Evolutionary conservation across 2,113 vertebrate species (phyloP).

Genomic region (Haemorhous mexicanus): DNA sequence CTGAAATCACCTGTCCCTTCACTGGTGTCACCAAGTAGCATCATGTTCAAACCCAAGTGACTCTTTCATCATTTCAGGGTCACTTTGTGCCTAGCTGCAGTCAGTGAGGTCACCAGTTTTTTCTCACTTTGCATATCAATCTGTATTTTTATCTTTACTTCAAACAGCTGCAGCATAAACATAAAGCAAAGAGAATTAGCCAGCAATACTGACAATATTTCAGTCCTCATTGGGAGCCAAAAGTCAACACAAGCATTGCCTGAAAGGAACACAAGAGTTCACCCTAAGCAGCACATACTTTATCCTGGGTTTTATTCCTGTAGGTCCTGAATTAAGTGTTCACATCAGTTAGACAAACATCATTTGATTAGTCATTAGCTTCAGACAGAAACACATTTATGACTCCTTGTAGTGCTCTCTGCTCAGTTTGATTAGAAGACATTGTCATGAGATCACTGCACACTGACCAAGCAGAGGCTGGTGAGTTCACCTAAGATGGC

Average conservation of each 20-base stretch:
- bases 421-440: neutral
- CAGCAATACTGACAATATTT: neutral
- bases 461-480: neutral
- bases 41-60: neutral
- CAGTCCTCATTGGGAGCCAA: neutral
- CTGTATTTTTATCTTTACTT: neutral
- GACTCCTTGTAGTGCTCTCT: neutral
- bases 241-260: neutral
- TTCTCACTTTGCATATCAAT: neutral
- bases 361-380: slow-evolving; percentile 4
- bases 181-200: neutral
- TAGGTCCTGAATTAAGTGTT: neutral
- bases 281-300: neutral
- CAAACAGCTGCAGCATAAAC: neutral
- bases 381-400: neutral
- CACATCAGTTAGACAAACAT: neutral
- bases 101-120: neutral
- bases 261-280: neutral
- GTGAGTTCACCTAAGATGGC: neutral
- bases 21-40: neutral
- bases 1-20: neutral
- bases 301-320: neutral
- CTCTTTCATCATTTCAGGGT: neutral
- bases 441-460: neutral
- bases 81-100: neutral